Evolutionary conservation across 1,140 invertebrate genomes (phyloP).

Genomic region (Chymomyza costata): DNA sequence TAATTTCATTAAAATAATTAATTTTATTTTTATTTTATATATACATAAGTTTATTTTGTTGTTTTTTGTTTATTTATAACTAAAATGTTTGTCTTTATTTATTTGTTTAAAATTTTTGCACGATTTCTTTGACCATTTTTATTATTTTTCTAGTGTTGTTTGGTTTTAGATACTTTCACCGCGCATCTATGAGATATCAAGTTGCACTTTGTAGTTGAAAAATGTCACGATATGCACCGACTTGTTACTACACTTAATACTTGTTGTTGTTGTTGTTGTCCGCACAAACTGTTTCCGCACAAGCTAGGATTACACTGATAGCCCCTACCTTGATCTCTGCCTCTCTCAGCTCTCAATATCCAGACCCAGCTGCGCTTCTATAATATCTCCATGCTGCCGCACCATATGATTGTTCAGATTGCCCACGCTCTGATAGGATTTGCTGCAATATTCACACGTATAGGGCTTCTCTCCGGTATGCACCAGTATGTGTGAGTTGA

Average conservation of each 20-base stretch:
- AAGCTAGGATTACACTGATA: no score
- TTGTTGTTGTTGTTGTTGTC: no score
- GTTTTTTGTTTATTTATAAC: no score
- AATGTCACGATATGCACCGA: no score
- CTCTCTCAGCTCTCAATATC: constrained; percentile 23
- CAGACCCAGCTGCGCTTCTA: constrained; percentile 42
- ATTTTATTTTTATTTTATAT: no score
- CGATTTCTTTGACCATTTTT: constrained; percentile 30
- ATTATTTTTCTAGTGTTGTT: constrained; percentile 2
- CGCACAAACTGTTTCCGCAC: no score
- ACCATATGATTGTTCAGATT: constrained; percentile 66
- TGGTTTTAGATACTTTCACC: constrained; percentile 25
- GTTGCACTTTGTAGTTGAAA: no score
- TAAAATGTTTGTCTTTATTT: no score
- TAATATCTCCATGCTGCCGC: constrained; percentile 41
- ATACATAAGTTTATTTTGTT: no score
- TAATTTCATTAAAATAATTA: no score
- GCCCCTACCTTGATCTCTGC: constrained; percentile 1
- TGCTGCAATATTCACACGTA: constrained; percentile 47
- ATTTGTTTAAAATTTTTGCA: constrained; percentile 35
- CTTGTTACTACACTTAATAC: constrained; percentile 30
- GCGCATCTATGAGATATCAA: no score
- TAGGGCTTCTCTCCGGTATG: constrained; percentile 67
- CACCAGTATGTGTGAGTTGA: constrained; percentile 56
- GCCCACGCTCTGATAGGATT: constrained; percentile 63